A percentile compares a stretch with the other conserved stretches of the same genome.
phyloP scores from a whole-genome alignment of 2,797 vertebrate species.

The Silurus aristotelis region DNA sequence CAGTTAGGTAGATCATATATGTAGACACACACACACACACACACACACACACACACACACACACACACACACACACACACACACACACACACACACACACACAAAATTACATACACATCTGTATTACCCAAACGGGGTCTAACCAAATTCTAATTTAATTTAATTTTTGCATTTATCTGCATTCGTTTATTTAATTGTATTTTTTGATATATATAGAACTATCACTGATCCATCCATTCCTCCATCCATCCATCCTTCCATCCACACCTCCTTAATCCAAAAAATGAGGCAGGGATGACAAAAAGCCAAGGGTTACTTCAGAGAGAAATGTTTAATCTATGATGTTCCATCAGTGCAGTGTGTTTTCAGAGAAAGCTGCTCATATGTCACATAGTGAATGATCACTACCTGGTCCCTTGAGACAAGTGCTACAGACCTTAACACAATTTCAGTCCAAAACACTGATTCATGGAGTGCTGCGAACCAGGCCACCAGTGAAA shows the following conservation, averaged over 20 bases:
- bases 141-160: no score
- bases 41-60: no score
- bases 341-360: constrained; percentile 22
- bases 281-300: neutral
- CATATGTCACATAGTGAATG: constrained; percentile 53
- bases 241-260: neutral
- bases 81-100: no score
- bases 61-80: no score
- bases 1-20: no score
- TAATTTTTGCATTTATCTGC: no score
- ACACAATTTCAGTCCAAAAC: constrained; percentile 66
- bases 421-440: constrained; percentile 56
- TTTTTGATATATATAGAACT: no score
- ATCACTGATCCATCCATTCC: neutral
- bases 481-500: constrained; percentile 48
- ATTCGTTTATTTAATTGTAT: no score
- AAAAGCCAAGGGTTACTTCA: neutral
- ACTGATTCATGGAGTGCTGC: constrained; percentile 61
- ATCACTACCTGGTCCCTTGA: constrained; percentile 57
- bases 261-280: neutral
- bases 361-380: constrained; percentile 51
- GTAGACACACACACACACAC: no score
- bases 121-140: no score
- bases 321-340: neutral
- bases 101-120: no score